phyloP scores from a whole-genome alignment of 2,113 vertebrate genomes.

The Chinchilla lanigera region DNA sequence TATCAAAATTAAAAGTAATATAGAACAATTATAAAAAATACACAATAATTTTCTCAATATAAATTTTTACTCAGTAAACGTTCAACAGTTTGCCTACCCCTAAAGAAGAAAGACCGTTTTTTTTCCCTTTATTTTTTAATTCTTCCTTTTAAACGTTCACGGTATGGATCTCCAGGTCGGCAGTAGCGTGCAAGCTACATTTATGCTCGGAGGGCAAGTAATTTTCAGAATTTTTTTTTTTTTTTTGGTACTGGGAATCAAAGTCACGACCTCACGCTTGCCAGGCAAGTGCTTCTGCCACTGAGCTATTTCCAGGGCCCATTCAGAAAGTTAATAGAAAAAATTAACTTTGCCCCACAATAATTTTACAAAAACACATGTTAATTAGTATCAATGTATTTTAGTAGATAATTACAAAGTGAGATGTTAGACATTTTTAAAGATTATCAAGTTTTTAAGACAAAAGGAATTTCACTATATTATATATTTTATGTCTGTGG shows the following conservation, averaged over 20 bases:
- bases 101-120: neutral
- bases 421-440: neutral
- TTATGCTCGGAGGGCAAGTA: neutral
- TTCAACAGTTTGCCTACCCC: neutral
- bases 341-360: neutral
- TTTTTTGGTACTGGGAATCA: no score
- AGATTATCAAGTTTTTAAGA: neutral
- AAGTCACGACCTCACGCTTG: no score
- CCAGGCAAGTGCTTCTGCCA: no score
- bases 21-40: neutral
- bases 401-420: neutral
- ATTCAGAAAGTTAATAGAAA: neutral
- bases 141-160: neutral
- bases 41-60: neutral
- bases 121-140: neutral
- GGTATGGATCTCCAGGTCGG: neutral
- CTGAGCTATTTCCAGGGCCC: no score
- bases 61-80: neutral
- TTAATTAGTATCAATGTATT: neutral
- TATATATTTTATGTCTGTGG: neutral
- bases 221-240: neutral
- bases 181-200: neutral
- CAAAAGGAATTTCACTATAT: neutral
- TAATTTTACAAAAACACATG: neutral
- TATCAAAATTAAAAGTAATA: neutral